Conservation (phyloP, 2,888 invertebrate genomes). For the Sesia apiformis region DNA sequence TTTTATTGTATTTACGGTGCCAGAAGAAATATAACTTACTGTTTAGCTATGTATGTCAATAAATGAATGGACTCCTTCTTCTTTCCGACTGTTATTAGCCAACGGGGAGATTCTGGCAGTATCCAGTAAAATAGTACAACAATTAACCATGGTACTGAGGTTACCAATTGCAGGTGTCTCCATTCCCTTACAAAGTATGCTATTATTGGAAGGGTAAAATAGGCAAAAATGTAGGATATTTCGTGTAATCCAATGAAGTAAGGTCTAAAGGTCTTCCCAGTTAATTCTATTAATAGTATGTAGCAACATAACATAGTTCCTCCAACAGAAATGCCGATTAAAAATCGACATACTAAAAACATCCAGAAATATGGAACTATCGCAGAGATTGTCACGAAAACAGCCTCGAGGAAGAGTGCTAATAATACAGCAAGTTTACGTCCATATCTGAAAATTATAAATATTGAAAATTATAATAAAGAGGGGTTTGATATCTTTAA, state of each 20-base stretch:
- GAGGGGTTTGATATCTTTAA: too few relatives aligned
- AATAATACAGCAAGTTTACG: conserved; percentile 76
- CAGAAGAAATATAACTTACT: conserved; percentile 19
- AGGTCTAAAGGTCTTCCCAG: conserved; percentile 71
- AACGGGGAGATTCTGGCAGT: conserved; percentile 86
- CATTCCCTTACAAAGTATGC: conserved; percentile 76
- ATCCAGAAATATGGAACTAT: conserved; percentile 74
- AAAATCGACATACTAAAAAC: conserved; percentile 73
- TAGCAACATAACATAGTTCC: conserved; percentile 80
- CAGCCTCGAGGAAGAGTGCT: conserved; percentile 69
- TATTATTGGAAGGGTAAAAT: conserved; percentile 71
- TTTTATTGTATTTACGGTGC: neutral
- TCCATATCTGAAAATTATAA: conserved; percentile 72
- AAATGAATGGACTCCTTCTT: conserved; percentile 76
- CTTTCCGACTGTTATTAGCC: conserved; percentile 81
- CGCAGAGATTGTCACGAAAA: conserved; percentile 70
- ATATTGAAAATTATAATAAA: conserved; percentile 30
- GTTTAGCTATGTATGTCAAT: conserved; percentile 77
- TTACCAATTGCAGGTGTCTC: conserved; percentile 73
- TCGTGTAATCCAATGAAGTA: conserved; percentile 72
- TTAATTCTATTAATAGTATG: conserved; percentile 77
- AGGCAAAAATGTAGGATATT: conserved; percentile 69
- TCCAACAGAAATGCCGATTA: conserved; percentile 76
- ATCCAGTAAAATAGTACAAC: conserved; percentile 78
- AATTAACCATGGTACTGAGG: conserved; percentile 66